These are phyloP conservation scores for Bemisia tabaci DNA, from an alignment of 1,140 invertebrate species.

Conservation along the genomic window DNA sequence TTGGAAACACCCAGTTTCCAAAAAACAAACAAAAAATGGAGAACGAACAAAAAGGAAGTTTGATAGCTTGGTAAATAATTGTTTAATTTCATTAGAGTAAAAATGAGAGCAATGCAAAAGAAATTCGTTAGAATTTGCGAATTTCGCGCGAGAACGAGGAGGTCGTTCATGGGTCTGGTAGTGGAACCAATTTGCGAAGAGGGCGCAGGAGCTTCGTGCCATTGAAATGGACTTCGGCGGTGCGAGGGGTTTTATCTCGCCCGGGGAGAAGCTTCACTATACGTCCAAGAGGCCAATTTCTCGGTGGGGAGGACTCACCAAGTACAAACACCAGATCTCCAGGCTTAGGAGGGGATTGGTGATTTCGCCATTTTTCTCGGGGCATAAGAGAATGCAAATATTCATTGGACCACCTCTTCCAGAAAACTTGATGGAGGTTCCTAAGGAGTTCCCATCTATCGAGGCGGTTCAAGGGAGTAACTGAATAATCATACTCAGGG, in stretches of 20 bases:
- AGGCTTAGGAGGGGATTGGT: not conserved
- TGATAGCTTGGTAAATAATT: too few species aligned
- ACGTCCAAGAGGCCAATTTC: constrained; percentile 24
- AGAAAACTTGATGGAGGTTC: too few species aligned
- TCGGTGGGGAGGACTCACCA: not conserved
- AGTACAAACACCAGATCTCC: constrained; percentile 6
- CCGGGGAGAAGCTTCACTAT: constrained; percentile 19
- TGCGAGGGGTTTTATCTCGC: constrained; percentile 20
- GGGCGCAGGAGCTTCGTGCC: not conserved
- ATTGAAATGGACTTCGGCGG: constrained; percentile 19
- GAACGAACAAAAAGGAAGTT: too few species aligned
- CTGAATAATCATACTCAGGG: constrained; percentile 24
- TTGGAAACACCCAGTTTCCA: too few species aligned
- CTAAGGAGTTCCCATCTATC: constrained; percentile 19
- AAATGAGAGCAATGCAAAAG: too few species aligned
- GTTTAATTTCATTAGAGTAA: too few species aligned
- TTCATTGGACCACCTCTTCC: constrained; percentile 25
- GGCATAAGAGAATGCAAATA: constrained; percentile 24
- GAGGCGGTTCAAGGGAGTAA: not conserved
- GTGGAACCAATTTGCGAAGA: too few species aligned
- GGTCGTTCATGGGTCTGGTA: too few species aligned
- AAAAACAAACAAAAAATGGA: too few species aligned
- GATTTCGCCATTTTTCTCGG: constrained; percentile 20
- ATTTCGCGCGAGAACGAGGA: too few species aligned
- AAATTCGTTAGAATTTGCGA: too few species aligned